phyloP scores from a whole-genome alignment of 1,140 invertebrate species.

The Drosophila novamexicana region DNA sequence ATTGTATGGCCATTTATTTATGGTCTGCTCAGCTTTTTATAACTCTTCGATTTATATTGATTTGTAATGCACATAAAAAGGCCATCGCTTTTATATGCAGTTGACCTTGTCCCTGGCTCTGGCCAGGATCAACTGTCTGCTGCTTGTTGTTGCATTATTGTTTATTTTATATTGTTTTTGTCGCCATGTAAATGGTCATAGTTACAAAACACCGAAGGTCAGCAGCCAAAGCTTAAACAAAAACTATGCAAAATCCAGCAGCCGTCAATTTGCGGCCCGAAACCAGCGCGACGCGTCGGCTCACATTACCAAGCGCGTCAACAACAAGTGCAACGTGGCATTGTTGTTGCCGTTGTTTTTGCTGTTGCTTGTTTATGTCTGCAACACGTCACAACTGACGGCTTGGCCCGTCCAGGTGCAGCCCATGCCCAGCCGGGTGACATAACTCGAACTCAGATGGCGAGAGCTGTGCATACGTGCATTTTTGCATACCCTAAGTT shows the following conservation, averaged over 20 bases:
- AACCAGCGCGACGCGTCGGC: conserved; percentile 12
- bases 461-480: conserved; percentile 23
- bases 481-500: conserved; percentile 24
- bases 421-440: conserved; percentile 39
- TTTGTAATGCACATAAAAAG: conserved; percentile 69
- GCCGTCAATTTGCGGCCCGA: conserved; percentile 14
- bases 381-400: conserved; percentile 38
- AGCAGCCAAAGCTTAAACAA: conserved; percentile 16
- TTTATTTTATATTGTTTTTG: conserved; percentile 13
- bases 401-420: conserved; percentile 38
- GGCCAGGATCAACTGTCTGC: conserved; percentile 27
- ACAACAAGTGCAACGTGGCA: conserved; percentile 46
- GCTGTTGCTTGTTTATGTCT: conserved; percentile 23
- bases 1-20: conserved; percentile 74
- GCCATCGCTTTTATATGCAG: conserved; percentile 55
- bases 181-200: conserved; percentile 49
- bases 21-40: conserved; percentile 75
- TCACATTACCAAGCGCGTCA: conserved; percentile 47
- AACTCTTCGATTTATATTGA: conserved; percentile 82
- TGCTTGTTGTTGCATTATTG: conserved; percentile 5
- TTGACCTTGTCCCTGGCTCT: conserved; percentile 72
- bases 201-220: conserved; percentile 71
- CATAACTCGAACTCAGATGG: conserved; percentile 43
- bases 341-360: conserved; percentile 16
- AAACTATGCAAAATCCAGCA: conserved; percentile 34